Conservation (phyloP, 2,113 vertebrate genomes). For the Cairina moschata region DNA sequence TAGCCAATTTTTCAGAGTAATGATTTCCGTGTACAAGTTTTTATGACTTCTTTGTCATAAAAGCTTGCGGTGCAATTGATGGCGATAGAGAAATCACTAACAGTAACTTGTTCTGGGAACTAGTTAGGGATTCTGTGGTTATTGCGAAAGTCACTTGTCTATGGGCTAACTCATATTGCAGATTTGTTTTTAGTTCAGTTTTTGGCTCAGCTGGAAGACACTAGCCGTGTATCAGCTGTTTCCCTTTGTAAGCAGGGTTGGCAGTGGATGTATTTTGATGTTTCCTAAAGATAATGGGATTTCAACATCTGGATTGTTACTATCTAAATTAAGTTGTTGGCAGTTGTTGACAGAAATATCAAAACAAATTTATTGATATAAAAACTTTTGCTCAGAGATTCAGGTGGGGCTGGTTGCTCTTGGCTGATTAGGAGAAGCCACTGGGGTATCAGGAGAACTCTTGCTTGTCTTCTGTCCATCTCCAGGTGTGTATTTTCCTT, state of each 20-base stretch:
- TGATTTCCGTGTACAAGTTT: background rate
- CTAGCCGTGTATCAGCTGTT: background rate
- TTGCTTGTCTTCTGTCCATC: background rate
- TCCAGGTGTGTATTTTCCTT: background rate
- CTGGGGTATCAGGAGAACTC: background rate
- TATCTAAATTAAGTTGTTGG: background rate
- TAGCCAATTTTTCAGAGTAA: background rate
- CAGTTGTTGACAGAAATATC: background rate
- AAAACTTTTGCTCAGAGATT: background rate
- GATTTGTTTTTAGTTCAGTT: background rate
- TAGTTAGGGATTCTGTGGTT: background rate
- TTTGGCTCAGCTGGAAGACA: background rate
- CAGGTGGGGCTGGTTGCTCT: background rate
- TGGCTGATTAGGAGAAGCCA: background rate
- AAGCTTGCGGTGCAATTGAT: background rate
- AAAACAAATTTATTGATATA: background rate
- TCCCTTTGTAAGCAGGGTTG: background rate
- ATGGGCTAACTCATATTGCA: background rate
- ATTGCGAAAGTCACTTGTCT: background rate
- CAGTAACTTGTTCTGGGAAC: background rate
- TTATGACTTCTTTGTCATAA: background rate
- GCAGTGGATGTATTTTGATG: background rate
- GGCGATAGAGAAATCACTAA: background rate
- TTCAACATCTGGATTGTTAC: background rate
- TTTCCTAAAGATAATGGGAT: background rate